Evolutionary conservation across 1,140 invertebrate genomes (phyloP).

Genomic region (Lepidurus apus): DNA sequence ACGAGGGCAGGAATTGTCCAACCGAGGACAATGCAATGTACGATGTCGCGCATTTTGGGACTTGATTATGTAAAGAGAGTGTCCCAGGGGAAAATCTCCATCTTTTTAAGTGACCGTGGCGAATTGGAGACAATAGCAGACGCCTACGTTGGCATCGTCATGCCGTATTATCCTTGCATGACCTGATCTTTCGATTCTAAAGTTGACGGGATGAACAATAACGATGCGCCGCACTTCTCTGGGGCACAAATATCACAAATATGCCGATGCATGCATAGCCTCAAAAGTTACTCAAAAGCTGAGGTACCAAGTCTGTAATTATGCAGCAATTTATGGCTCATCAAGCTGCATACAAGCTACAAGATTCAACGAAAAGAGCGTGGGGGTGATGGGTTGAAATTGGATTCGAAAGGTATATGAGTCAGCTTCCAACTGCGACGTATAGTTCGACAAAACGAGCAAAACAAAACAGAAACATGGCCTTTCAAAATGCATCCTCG

Average conservation of each 20-base stretch:
- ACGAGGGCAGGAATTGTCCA: background rate
- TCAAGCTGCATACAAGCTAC: background rate
- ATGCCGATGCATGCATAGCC: background rate
- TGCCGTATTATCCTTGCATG: background rate
- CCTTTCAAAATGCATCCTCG: no score
- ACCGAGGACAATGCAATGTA: background rate
- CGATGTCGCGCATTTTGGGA: background rate
- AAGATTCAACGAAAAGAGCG: background rate
- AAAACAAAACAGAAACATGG: no score
- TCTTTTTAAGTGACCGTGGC: background rate
- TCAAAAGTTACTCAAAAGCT: background rate
- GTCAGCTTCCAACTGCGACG: background rate
- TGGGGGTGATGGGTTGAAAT: background rate
- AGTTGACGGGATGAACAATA: background rate
- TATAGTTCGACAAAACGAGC: no score
- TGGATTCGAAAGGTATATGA: background rate
- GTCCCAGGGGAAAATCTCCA: background rate
- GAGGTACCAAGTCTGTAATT: background rate
- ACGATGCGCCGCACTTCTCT: background rate
- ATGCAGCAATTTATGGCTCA: background rate
- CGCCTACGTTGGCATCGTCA: background rate
- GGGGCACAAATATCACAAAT: no score
- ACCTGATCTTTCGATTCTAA: background rate
- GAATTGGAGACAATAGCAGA: background rate
- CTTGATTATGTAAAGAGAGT: background rate